Base-by-base conservation (phyloP, 2,113 vertebrate genomes). In the Bombycilla garrulus region DNA sequence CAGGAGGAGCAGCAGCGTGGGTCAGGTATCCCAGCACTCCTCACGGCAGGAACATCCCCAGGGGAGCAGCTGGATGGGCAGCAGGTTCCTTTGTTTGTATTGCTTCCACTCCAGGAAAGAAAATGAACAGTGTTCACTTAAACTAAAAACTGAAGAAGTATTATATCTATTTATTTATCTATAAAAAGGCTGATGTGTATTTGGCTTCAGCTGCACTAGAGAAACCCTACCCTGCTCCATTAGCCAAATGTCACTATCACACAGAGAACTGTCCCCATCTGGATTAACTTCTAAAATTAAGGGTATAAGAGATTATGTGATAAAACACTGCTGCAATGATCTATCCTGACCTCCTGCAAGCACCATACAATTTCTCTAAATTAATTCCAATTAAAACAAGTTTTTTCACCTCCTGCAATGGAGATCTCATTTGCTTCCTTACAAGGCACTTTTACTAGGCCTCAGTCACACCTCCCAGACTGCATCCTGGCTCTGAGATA, bases 1-100 rank as follows among this genome's bases (percentile, higher is more conserved):
- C 0, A 0, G 71, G 15, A 92, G 35, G 35, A 23, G 3, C 67
- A 45, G 38, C 58, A 19, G 33, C 0, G 26, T 45, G n/a, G 2
- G 11, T 28, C 71, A 45, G 70, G 18, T 2, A 6, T 8, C 53
- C 54, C 65, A 64, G 56, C 35, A 26, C 51, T 17, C 17, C 36
- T 24, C 22, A 15, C 1, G 25, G 57, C 1, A 9, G 71, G 56
- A 80, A 57, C 23, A 38, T 15, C 9, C 2, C 60, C 33, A 6
- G 10, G 0, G 54, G 44, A 42, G 38, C 16, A 2, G 45, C 70
- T 65, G 66, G 19, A 47, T 5, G 40, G 56, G 76, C 29, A 86
- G 48, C 40, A 36, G 13, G 9, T 10, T 12, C 28, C 14, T 47
- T 11, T 61, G 26, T 33, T 64, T 35, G 26, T 9, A 15, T 17